phyloP scores from a whole-genome alignment of 2,113 vertebrate species.

The Hydrolagus affinis region DNA sequence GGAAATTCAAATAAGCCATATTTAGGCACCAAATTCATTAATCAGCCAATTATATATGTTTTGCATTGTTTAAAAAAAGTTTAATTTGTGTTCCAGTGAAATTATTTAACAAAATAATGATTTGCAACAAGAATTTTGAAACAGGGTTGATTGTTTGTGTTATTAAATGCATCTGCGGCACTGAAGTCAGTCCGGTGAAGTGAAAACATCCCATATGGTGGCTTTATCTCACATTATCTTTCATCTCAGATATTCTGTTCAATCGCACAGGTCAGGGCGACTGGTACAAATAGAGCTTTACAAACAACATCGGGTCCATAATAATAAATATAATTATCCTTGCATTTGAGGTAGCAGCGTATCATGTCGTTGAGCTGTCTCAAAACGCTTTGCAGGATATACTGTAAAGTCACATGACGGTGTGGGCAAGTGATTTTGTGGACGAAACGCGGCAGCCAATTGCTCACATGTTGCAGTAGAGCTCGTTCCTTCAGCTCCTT shows the following conservation, averaged over 20 bases:
- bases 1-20: background rate
- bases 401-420: no score
- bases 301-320: no score
- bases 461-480: no score
- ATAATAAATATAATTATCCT: no score
- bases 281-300: background rate
- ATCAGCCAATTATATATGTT: conserved; percentile 6
- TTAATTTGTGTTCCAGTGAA: background rate
- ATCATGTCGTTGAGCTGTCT: no score
- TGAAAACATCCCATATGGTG: background rate
- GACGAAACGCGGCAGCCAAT: no score
- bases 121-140: background rate
- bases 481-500: no score
- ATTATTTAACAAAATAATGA: background rate
- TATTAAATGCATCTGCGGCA: background rate
- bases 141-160: background rate
- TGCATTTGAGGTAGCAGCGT: no score
- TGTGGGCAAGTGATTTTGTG: no score
- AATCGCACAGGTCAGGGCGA: background rate
- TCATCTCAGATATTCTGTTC: background rate
- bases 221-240: background rate
- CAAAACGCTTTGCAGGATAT: no score
- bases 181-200: background rate
- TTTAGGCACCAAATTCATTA: background rate
- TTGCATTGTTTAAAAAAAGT: background rate